These are phyloP conservation scores for Orthosia cruda DNA, from an alignment of 2,888 invertebrate species.

Conservation along the genomic window DNA sequence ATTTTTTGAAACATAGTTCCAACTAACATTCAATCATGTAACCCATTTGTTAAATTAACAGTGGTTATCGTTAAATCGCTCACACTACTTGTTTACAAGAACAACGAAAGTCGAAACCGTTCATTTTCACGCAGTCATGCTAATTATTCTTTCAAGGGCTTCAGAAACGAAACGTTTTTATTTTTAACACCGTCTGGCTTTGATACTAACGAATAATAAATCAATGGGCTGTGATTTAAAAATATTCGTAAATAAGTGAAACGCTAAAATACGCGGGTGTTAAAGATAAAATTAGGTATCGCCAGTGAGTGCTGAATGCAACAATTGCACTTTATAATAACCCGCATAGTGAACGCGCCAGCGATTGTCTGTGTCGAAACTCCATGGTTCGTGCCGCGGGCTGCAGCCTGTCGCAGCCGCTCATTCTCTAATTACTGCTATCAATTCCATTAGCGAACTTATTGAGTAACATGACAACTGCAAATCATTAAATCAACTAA, in stretches of 20 bases:
- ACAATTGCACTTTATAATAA: constrained; percentile 84
- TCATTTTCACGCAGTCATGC: constrained; percentile 53
- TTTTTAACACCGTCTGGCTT: constrained; percentile 30
- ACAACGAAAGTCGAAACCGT: constrained; percentile 56
- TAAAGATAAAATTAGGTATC: constrained; percentile 71
- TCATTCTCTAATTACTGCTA: constrained; percentile 85
- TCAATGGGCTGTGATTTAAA: constrained; percentile 25
- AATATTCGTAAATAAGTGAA: constrained; percentile 54
- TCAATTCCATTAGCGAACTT: constrained; percentile 82
- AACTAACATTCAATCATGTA: constrained; percentile 53
- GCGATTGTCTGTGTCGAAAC: constrained; percentile 83
- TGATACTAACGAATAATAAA: constrained; percentile 30
- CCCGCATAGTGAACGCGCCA: constrained; percentile 87
- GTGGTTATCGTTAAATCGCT: constrained; percentile 52
- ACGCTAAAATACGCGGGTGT: constrained; percentile 61
- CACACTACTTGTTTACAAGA: constrained; percentile 56
- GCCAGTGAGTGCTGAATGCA: constrained; percentile 82
- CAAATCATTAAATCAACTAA: constrained; percentile 69
- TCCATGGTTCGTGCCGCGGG: constrained; percentile 71
- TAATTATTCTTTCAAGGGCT: constrained; percentile 56
- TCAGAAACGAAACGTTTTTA: constrained; percentile 38
- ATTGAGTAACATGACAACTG: constrained; percentile 76
- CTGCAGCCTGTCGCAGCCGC: constrained; percentile 72
- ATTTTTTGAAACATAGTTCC: no score
- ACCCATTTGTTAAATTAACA: constrained; percentile 64